Evolutionary conservation across 2,113 vertebrate genomes (phyloP), one percentile per base, ranked within the genome.

Genomic region (Hippocampus barbouri): DNA sequence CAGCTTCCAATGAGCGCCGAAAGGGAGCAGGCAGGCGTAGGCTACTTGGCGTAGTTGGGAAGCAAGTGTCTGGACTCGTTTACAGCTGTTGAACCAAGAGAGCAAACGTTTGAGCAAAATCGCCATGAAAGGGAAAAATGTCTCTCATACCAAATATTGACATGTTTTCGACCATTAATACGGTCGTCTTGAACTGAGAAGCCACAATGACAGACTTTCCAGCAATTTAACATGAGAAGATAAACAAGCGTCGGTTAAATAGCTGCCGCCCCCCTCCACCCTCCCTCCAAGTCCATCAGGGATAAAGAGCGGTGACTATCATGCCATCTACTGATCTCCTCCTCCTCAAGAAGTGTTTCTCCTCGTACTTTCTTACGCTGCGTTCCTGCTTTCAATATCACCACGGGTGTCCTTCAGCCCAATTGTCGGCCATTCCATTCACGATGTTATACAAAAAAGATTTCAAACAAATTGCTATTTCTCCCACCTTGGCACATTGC

Each of bases 281-380:
- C 51, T 47, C 75, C 38, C 63, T 72, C 60, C 2, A 16, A 38
- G 72, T 83, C 80, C 81, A 72, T 87, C 71, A 18, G 77, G 68
- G 47, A 64, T 88, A 79, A 82, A 85, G 70, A 70, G 78, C 75
- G 63, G 53, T 88, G 87, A 89, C 86, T 89, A 89, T 88, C 85
- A 87, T 79, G 81, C 84, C 90, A 89, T 90, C 87, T 89, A 85
- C 79, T 87, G 87, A 90, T 86, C 86, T 87, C 79, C 73, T 86
- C 76, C 86, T 87, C 79, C 68, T 76, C 66, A 45, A 69, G 68
- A 84, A 68, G 72, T 72, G 79, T 79, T 83, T 80, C 82, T 89
- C 79, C 76, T 67, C 80, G 23, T 78, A 77, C 71, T 83, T 84
- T 16, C 67, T 53, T 69, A 74, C 72, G 68, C 78, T 71, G 73